Evolutionary conservation across 2,113 vertebrate genomes (phyloP).

Genomic region (Eudyptes chrysolophus): DNA sequence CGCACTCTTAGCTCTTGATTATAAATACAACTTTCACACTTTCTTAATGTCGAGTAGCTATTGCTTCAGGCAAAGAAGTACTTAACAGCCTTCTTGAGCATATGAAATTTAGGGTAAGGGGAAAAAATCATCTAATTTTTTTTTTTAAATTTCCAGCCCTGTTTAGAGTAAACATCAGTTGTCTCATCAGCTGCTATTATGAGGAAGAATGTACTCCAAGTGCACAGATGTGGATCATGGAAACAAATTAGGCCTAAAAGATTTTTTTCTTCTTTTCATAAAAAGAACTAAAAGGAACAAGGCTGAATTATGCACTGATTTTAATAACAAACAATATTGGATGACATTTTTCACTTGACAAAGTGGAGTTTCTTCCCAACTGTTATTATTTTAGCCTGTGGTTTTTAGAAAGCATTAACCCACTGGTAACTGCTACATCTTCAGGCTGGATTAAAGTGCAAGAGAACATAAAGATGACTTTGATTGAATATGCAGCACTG

Average conservation of each 20-base stretch:
- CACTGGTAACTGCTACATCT: not conserved
- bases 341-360: constrained; percentile 24
- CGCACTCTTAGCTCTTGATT: not conserved
- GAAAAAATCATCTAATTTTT: not conserved
- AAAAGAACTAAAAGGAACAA: not conserved
- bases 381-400: constrained; percentile 12
- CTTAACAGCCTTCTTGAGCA: not conserved
- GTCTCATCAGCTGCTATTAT: constrained; percentile 61
- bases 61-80: constrained; percentile 1
- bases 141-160: not conserved
- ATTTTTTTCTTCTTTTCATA: not conserved
- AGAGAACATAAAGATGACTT: not conserved
- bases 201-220: constrained; percentile 26
- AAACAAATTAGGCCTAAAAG: constrained; percentile 5
- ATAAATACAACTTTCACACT: not conserved
- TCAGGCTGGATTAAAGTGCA: not conserved
- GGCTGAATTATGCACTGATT: constrained; percentile 47
- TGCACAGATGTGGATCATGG: constrained; percentile 39
- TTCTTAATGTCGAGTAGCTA: not conserved
- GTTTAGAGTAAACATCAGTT: constrained; percentile 30
- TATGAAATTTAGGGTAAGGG: not conserved
- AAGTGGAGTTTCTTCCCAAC: not conserved
- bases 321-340: not conserved
- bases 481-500: not conserved
- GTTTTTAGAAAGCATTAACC: constrained; percentile 5